A percentile compares a stretch with the other conserved stretches of the same genome.
Evolutionary conservation across 2,888 invertebrate species (phyloP).

Genomic region (Drosophila tripunctata): DNA sequence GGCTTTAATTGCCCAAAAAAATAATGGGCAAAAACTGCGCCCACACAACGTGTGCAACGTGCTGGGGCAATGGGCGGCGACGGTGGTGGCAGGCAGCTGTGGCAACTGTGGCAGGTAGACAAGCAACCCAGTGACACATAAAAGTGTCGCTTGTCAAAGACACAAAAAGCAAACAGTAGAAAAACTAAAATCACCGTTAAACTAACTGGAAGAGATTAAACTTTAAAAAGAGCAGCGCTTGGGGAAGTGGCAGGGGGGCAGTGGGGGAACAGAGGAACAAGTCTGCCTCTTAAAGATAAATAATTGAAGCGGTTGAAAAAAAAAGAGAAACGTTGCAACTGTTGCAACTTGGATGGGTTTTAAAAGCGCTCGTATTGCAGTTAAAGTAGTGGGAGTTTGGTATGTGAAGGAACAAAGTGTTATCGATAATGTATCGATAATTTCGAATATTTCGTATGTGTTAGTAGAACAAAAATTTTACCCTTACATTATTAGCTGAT

Average conservation of each 20-base stretch:
- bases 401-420: background rate
- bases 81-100: background rate
- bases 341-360: constrained; percentile 42
- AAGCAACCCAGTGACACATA: constrained; percentile 74
- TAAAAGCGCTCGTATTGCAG: constrained; percentile 24
- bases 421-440: background rate
- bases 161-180: constrained; percentile 17
- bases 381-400: constrained; percentile 10
- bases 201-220: constrained; percentile 5
- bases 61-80: background rate
- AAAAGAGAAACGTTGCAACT: constrained; percentile 41
- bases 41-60: constrained; percentile 26
- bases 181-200: constrained; percentile 33
- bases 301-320: constrained; percentile 66
- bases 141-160: constrained; percentile 69
- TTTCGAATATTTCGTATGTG: too few species aligned
- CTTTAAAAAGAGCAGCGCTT: background rate
- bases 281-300: constrained; percentile 46
- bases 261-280: constrained; percentile 14
- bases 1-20: constrained; percentile 57
- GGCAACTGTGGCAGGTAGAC: constrained; percentile 5
- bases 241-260: background rate
- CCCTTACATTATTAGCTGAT: too few species aligned
- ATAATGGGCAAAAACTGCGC: constrained; percentile 41
- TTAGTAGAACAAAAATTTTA: too few species aligned